Percentiles rank a stretch among this genome's conserved stretches.
phyloP scores from a whole-genome alignment of 2,888 invertebrate genomes.

The Macrophya alboannulata region DNA sequence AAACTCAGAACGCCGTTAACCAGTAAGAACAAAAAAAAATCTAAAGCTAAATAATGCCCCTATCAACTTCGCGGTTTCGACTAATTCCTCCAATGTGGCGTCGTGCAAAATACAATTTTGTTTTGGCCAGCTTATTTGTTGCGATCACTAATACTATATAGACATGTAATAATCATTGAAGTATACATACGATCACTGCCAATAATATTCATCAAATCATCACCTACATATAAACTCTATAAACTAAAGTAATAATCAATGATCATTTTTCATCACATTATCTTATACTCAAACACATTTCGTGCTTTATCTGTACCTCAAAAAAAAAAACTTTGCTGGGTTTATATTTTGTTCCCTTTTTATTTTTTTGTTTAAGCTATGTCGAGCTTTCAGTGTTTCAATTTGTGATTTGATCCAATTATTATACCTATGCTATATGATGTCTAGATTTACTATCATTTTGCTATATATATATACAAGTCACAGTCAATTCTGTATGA shows the following conservation, averaged over 20 bases:
- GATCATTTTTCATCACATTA: constrained; percentile 18
- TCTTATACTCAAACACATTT: not conserved
- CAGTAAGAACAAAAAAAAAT: not conserved
- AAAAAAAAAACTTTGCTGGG: not conserved
- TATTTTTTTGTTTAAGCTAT: not conserved
- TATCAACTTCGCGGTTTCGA: not conserved
- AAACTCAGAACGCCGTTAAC: not conserved
- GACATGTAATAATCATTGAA: constrained; percentile 28
- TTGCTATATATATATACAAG: not conserved
- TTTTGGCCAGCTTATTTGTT: constrained; percentile 40
- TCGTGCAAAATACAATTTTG: not conserved
- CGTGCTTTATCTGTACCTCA: not conserved
- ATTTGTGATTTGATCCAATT: constrained; percentile 6
- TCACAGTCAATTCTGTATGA: not conserved
- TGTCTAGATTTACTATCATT: not conserved
- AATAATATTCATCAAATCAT: constrained; percentile 42
- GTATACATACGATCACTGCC: constrained; percentile 51
- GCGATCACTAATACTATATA: constrained; percentile 15
- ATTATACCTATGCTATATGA: not conserved
- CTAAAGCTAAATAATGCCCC: not conserved
- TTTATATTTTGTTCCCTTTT: not conserved
- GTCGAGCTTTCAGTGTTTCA: not conserved
- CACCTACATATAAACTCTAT: constrained; percentile 19
- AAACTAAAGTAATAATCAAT: constrained; percentile 20
- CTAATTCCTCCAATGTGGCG: not conserved